A percentile compares a stretch with the other conserved stretches of the same genome.
phyloP scores from a whole-genome alignment of 2,888 invertebrate genomes.

The Mythimna albipuncta region DNA sequence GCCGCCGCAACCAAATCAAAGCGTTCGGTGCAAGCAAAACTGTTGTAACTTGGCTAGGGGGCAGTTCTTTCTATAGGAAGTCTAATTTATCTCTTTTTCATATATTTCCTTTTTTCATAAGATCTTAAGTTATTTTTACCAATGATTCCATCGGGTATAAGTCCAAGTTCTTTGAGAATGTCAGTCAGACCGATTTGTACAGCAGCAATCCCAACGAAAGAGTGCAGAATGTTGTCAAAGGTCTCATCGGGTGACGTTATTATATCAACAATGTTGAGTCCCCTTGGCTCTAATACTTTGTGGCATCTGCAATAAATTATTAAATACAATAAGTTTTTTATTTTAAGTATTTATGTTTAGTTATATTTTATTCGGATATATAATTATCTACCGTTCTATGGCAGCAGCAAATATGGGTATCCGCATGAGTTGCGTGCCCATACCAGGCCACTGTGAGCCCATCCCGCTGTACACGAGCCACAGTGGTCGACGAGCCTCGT shows the following conservation, averaged over 20 bases:
- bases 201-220: constrained; percentile 79
- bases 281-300: constrained; percentile 89
- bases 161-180: constrained; percentile 87
- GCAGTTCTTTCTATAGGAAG: too few relatives aligned
- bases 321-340: neutral
- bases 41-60: too few relatives aligned
- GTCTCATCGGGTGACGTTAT: constrained; percentile 91
- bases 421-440: constrained; percentile 92
- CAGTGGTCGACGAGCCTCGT: constrained; percentile 85
- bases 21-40: too few relatives aligned
- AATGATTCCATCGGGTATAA: constrained; percentile 94
- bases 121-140: constrained; percentile 85
- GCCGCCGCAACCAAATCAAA: too few relatives aligned
- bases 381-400: constrained; percentile 82
- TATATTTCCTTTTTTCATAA: too few relatives aligned
- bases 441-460: constrained; percentile 93
- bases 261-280: constrained; percentile 92
- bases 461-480: constrained; percentile 94
- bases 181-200: constrained; percentile 91
- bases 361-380: neutral
- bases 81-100: too few relatives aligned
- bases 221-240: constrained; percentile 90
- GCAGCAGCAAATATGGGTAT: constrained; percentile 91
- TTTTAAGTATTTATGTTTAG: neutral
- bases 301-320: constrained; percentile 82